Evolutionary conservation across 2,113 vertebrate species (phyloP).

Genomic region (Marmota flaviventris): DNA sequence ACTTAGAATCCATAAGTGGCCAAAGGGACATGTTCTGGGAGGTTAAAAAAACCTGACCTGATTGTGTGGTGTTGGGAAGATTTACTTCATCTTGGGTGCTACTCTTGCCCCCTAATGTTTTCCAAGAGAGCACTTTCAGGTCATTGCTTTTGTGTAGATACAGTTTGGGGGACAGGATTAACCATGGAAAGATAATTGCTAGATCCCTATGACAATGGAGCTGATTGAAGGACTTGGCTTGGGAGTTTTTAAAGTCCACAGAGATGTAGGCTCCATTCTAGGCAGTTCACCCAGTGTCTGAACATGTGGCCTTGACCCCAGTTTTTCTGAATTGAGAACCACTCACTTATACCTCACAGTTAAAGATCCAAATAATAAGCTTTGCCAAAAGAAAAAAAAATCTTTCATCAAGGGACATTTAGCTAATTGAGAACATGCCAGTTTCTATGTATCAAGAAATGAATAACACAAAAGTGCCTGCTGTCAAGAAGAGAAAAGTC

Average conservation of each 20-base stretch:
- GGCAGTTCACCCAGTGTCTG: background rate
- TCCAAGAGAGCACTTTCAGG: background rate
- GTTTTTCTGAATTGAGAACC: background rate
- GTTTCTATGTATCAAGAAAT: background rate
- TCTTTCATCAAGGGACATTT: background rate
- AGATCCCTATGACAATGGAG: background rate
- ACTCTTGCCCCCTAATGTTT: background rate
- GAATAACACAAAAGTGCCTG: background rate
- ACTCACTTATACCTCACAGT: background rate
- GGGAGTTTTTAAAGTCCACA: background rate
- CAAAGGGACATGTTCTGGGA: background rate
- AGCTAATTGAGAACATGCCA: background rate
- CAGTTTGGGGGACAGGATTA: background rate
- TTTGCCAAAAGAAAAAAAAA: background rate
- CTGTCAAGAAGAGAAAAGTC: background rate
- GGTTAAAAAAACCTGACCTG: background rate
- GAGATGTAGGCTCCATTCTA: background rate
- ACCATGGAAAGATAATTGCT: background rate
- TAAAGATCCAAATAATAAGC: background rate
- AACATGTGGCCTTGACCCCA: background rate
- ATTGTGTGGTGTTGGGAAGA: background rate
- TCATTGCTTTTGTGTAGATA: background rate
- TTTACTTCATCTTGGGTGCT: background rate
- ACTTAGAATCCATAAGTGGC: background rate
- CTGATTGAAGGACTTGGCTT: background rate